Percentiles rank a stretch among this genome's conserved stretches.
Evolutionary conservation across 2,888 invertebrate genomes (phyloP).

Genomic region (Drosophila kokeensis): DNA sequence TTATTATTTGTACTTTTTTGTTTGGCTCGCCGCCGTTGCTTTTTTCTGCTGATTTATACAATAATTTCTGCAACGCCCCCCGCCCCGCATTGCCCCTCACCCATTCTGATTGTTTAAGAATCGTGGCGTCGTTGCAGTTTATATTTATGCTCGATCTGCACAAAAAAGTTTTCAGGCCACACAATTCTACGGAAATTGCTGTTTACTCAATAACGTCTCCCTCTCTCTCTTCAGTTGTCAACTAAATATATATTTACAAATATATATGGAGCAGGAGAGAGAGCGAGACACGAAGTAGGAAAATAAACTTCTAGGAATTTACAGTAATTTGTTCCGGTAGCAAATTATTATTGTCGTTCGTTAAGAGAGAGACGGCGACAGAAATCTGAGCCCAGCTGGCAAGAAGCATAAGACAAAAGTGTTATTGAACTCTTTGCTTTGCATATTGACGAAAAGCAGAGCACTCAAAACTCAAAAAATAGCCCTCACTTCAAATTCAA

Average conservation of each 20-base stretch:
- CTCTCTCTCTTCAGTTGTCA: constrained; percentile 37
- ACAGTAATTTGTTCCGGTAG: constrained; percentile 74
- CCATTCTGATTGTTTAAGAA: constrained; percentile 69
- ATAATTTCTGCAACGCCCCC: constrained; percentile 52
- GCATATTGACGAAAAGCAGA: constrained; percentile 29
- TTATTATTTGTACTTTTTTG: constrained; percentile 64
- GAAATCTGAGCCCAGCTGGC: constrained; percentile 33
- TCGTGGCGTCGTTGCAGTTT: constrained; percentile 74
- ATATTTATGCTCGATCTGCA: constrained; percentile 69
- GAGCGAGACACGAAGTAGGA: constrained; percentile 14
- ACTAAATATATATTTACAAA: constrained; percentile 18
- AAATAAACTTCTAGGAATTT: constrained; percentile 62
- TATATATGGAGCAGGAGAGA: not conserved
- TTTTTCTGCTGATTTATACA: constrained; percentile 74
- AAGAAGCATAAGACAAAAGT: constrained; percentile 24
- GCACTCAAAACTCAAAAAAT: constrained; percentile 21
- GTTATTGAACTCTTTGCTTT: constrained; percentile 63
- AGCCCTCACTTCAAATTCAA: constrained; percentile 31
- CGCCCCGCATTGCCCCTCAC: constrained; percentile 4
- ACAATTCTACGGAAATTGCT: constrained; percentile 64
- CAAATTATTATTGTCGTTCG: constrained; percentile 34
- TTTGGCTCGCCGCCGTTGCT: constrained; percentile 10
- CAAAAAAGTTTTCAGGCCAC: constrained; percentile 54
- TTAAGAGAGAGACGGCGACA: constrained; percentile 9
- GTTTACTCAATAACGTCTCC: constrained; percentile 45